These are phyloP conservation scores for Drosophila cognata DNA, from an alignment of 2,888 invertebrate genomes.

Conservation along the genomic window DNA sequence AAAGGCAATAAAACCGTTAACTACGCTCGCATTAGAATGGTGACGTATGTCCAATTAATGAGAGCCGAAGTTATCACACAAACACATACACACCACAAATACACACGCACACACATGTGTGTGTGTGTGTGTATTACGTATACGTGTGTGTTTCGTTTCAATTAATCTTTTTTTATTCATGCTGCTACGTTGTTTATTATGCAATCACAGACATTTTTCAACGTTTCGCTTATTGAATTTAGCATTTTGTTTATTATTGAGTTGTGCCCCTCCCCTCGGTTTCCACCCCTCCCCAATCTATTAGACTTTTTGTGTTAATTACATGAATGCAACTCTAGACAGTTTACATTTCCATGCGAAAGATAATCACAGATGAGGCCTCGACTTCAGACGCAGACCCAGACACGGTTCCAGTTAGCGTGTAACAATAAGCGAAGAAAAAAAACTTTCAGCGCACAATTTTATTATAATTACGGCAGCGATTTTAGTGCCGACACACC, in stretches of 20 bases:
- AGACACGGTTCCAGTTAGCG: constrained; percentile 31
- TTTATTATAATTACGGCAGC: constrained; percentile 75
- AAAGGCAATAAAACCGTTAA: constrained; percentile 40
- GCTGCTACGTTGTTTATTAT: constrained; percentile 66
- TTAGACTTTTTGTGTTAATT: constrained; percentile 64
- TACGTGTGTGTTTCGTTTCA: constrained; percentile 70
- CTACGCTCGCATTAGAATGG: constrained; percentile 48
- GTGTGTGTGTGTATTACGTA: constrained; percentile 25
- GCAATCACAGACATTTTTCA: constrained; percentile 68
- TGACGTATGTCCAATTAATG: constrained; percentile 62
- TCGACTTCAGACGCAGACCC: constrained; percentile 1
- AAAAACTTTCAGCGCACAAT: constrained; percentile 56
- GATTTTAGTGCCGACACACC: constrained; percentile 57
- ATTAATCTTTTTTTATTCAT: constrained; percentile 61
- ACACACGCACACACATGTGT: constrained; percentile 1
- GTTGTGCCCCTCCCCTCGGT: constrained; percentile 33
- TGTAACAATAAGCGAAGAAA: constrained; percentile 27
- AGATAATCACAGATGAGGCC: constrained; percentile 2
- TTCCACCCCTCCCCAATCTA: background rate
- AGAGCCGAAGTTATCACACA: constrained; percentile 31
- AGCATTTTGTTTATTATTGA: constrained; percentile 75
- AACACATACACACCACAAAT: constrained; percentile 10
- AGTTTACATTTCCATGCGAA: constrained; percentile 40
- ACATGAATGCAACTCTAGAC: constrained; percentile 39
- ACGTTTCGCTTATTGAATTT: constrained; percentile 67